These are phyloP conservation scores for Napeogenes sylphis DNA, from an alignment of 2,888 invertebrate genomes.

Conservation along the genomic window DNA sequence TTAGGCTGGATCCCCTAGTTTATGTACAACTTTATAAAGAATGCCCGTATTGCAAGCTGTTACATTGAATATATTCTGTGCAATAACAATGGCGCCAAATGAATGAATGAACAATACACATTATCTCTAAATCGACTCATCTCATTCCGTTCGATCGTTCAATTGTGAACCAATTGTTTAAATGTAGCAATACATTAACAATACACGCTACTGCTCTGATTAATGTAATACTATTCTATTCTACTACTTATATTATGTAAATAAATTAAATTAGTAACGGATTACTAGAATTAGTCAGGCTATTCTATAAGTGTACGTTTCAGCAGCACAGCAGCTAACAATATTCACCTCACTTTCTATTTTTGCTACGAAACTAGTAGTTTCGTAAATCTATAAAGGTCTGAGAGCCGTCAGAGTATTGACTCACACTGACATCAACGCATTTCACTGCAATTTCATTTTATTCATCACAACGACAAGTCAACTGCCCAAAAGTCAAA, in stretches of 20 bases:
- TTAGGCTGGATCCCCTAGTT: too few species aligned
- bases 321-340: not conserved
- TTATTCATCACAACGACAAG: too few species aligned
- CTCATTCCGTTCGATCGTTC: not conserved
- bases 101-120: slow-evolving; percentile 3
- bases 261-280: not conserved
- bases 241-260: not conserved
- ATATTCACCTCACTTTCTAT: slow-evolving; percentile 5
- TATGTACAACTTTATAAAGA: not conserved
- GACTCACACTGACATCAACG: not conserved
- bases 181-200: slow-evolving; percentile 2
- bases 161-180: not conserved
- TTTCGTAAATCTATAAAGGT: not conserved
- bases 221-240: not conserved
- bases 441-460: too few species aligned
- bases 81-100: slow-evolving; percentile 2
- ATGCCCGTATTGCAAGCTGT: not conserved
- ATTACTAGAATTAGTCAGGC: not conserved
- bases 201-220: not conserved
- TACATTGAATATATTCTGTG: not conserved
- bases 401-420: not conserved
- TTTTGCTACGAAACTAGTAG: not conserved
- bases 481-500: too few species aligned
- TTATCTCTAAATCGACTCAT: slow-evolving; percentile 5
- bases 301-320: not conserved